Conservation (phyloP, 2,113 vertebrate genomes). For the Lophius piscatorius region DNA sequence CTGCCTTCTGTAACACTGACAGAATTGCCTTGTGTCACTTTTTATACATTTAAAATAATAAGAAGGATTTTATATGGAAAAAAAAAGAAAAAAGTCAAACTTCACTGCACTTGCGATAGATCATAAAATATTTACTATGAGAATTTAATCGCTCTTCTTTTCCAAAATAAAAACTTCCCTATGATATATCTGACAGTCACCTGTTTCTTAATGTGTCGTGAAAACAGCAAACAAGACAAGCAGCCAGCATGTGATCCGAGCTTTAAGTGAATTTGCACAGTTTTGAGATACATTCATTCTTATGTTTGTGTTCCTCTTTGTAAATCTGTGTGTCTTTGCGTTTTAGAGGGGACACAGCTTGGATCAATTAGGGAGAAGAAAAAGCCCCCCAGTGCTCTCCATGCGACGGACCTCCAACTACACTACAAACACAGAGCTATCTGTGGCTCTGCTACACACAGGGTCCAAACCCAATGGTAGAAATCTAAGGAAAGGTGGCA, state of each 20-base stretch:
- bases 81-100: constrained; percentile 66
- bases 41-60: constrained; percentile 77
- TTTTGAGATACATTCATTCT: constrained; percentile 23
- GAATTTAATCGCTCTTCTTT: constrained; percentile 79
- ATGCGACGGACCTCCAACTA: constrained; percentile 63
- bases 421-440: constrained; percentile 66
- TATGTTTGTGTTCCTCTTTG: constrained; percentile 8
- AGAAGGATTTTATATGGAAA: constrained; percentile 78
- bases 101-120: constrained; percentile 78
- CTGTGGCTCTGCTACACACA: constrained; percentile 62
- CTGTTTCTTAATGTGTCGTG: constrained; percentile 26
- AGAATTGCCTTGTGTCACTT: constrained; percentile 82
- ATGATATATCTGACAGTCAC: constrained; percentile 49
- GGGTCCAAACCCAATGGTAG: constrained; percentile 49
- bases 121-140: constrained; percentile 78
- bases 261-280: neutral
- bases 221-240: neutral
- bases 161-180: constrained; percentile 80
- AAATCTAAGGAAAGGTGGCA: constrained; percentile 41
- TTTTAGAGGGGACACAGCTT: constrained; percentile 75
- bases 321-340: constrained; percentile 45
- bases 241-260: neutral
- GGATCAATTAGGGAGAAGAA: constrained; percentile 76
- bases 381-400: constrained; percentile 64
- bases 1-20: constrained; percentile 80